Evolutionary conservation across 2,113 vertebrate species (phyloP), one percentile per base, ranked within the genome.

Genomic region (Lontra canadensis): DNA sequence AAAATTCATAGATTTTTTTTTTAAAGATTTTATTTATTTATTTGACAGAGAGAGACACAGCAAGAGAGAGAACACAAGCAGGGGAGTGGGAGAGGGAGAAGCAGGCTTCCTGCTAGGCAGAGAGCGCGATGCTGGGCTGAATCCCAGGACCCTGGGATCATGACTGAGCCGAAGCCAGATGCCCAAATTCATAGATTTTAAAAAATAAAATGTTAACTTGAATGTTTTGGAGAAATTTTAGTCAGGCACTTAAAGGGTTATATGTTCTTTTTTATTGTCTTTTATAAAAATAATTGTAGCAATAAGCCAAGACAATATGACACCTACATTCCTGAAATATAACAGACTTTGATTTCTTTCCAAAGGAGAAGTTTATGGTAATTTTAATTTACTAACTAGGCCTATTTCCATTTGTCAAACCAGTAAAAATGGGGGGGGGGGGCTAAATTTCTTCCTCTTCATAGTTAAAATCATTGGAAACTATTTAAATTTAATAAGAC

Each of bases 371-470:
- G 18, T 20, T 86, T 78, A 89, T 18, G 63, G 69, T 42, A 34
- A 83, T 71, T 90, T 93, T 73, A 42, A 96, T 90, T 73, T 49
- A 88, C 25, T 90, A 82, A 85, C 6, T 76, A 82, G 42, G 39
- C 14, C 59, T 94, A 93, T 74, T 85, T 90, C 84, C 10, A 84
- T 44, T 65, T 96, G 52, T 88, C 17, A 96, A 96, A 79, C 36
- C 42, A 96, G 84, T 71, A 92, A 29, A 71, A 88, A 47, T 6
- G 11, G 59, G 20, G 84, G 29, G 65, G 71, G 17, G 63, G 76
- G 44, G 42, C 55, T 21, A 86, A 79, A 73, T 80, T 82, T 61
- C 65, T 89, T 67, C 57, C 14, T 67, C 79, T 74, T 61, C 86
- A 94, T 29, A 79, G 69, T 18, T 92, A 29, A 31, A 95, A n/a